Evolutionary conservation across 2,113 vertebrate genomes (phyloP), one percentile per base, ranked within the genome.

Genomic region (Fukomys damarensis): DNA sequence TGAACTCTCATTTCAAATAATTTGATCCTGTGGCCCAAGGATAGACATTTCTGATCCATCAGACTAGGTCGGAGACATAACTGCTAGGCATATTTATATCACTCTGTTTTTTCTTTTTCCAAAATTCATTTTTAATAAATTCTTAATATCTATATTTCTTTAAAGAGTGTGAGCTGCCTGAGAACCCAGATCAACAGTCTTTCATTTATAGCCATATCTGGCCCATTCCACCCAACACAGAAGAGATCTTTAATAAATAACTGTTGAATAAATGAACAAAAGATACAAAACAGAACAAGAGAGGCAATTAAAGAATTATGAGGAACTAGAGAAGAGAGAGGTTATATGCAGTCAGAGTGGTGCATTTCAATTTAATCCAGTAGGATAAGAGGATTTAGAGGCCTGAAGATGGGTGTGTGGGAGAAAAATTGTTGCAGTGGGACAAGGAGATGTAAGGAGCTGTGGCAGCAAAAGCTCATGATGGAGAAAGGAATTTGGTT

Each of bases 231-330:
- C 19, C 10, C 76, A 91, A 77, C 77, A 87, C 17, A 63, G 13
- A 93, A 43, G 35, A 88, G 28, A 76, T 28, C 96, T 77, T 93
- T 63, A 96, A 94, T 83, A 95, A 87, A 91, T 93, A 95, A 76
- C 56, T 86, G 20, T 66, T 92, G 56, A 41, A 81, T 84, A 96
- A 58, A 80, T 24, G 49, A 89, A 58, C 58, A 86, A 95, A 96
- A 56, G 2, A n/a, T 59, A 80, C 46, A 96, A 93, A 97, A 68
- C 24, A 79, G 88, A 89, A 49, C 4, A 91, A 92, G 56, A 86
- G 35, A 65, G 56, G 5, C 68, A 87, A 70, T 92, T 93, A 92
- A 87, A 80, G 11, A 35, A 63, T 90, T 85, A 38, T 84, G 35
- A 22, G 56, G 66, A 91, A 96, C 54, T 72, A 65, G 56, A 76